These are phyloP conservation scores for Charadrius vociferus DNA, from an alignment of 2,113 vertebrate species.

Conservation along the genomic window DNA sequence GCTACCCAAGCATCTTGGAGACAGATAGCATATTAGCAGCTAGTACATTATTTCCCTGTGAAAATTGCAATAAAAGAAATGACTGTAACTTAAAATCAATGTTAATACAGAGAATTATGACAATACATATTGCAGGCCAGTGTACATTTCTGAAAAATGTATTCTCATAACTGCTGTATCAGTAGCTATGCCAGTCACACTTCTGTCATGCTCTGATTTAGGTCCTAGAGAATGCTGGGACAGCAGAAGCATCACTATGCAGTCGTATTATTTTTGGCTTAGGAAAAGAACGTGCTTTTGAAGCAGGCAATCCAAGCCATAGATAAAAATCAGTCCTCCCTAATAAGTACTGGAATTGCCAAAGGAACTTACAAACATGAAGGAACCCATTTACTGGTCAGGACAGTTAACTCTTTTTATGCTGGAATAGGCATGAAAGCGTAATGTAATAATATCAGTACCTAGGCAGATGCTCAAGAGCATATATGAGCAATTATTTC, in stretches of 20 bases:
- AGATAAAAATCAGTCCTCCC: conserved; percentile 17
- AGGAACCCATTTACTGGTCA: neutral
- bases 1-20: neutral
- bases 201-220: neutral
- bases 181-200: neutral
- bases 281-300: neutral
- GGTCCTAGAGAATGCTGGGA: neutral
- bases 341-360: neutral
- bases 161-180: neutral
- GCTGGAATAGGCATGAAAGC: neutral
- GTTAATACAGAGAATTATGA: conserved; percentile 7
- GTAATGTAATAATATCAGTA: neutral
- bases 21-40: neutral
- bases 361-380: conserved; percentile 13
- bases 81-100: conserved; percentile 32
- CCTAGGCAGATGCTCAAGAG: neutral
- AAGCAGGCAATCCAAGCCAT: neutral
- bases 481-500: neutral
- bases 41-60: neutral
- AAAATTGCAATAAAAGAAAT: conserved; percentile 16
- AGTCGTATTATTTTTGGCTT: neutral
- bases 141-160: conserved; percentile 5
- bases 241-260: neutral
- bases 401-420: neutral
- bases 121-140: neutral